Evolutionary conservation across 1,140 invertebrate genomes (phyloP), one percentile per base, ranked within the genome.

Genomic region (Drosophila pandora): DNA sequence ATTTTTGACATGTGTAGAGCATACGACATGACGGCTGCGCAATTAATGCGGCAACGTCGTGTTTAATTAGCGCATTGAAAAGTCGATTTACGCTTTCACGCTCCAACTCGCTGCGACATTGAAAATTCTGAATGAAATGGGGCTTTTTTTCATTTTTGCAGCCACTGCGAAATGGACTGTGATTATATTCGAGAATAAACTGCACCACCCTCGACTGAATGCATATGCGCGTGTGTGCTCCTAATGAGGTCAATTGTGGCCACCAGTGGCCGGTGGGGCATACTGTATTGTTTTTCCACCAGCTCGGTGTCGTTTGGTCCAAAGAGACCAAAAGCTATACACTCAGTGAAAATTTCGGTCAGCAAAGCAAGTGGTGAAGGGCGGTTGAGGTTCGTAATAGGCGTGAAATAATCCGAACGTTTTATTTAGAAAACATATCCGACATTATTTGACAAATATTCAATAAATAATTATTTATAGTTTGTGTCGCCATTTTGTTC

Each of bases 221-320:
- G 17, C 10, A 9, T 23, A 47, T 17, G 13, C 47, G 13, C 6
- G 17, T 7, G 34, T 32, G 37, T 45, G 41, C 32, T 41, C 45
- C 72, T 75, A 76, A 75, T 76, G 61, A 67, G 71, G 71, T 76
- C 72, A 75, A 76, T 67, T 76, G 71, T 75, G 62, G 53, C 72
- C 72, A 39, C 72, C 32, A 68, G 49, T 69, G 63, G 50, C 69
- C 52, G 41, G 23, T 37, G 63, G 41, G 22, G 65, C 50, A 68
- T 68, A 56, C 63, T 49, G 39, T 57, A 69, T 69, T 69, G 43
- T 69, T 69, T 68, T 43, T 68, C 57, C 17, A 17, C 53, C 62
- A 30, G 17, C 25, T 13, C 25, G 41, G 25, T 68, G 56, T 68
- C 62, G 63, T 28, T 25, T 23, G 32, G 30, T 8, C 62, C 12